Evolutionary conservation across 2,113 vertebrate species (phyloP).

Genomic region (Hemibates koningsi): DNA sequence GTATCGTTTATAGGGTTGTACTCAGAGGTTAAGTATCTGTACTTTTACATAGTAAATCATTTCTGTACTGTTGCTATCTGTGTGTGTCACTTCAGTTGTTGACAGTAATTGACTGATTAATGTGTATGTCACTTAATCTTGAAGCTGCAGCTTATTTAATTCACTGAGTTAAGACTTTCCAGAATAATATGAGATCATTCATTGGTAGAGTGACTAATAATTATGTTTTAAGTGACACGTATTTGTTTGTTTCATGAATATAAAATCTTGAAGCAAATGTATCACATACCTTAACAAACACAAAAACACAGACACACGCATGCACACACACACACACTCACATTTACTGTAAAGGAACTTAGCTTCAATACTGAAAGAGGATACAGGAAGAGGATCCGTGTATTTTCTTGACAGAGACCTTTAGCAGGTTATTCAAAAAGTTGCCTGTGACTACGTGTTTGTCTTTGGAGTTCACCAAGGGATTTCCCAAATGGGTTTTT

Average conservation of each 20-base stretch:
- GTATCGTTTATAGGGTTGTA: rapidly evolving
- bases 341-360: neutral
- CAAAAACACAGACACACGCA: too few species aligned
- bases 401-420: neutral
- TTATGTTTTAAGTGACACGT: neutral
- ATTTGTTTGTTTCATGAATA: neutral
- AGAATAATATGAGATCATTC: rapidly evolving
- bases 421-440: rapidly evolving
- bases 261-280: neutral
- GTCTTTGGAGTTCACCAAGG: rapidly evolving
- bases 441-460: rapidly evolving
- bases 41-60: neutral
- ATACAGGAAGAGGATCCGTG: neutral
- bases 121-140: rapidly evolving
- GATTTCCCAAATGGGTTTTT: neutral
- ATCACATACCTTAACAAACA: neutral
- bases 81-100: neutral
- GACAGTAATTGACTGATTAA: neutral
- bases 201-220: neutral
- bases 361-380: neutral
- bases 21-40: neutral
- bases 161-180: neutral
- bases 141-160: neutral
- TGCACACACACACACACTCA: rapidly evolving
- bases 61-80: neutral